Conservation (phyloP, 2,888 invertebrate species). For the Caenorhabditis sp. region DNA sequence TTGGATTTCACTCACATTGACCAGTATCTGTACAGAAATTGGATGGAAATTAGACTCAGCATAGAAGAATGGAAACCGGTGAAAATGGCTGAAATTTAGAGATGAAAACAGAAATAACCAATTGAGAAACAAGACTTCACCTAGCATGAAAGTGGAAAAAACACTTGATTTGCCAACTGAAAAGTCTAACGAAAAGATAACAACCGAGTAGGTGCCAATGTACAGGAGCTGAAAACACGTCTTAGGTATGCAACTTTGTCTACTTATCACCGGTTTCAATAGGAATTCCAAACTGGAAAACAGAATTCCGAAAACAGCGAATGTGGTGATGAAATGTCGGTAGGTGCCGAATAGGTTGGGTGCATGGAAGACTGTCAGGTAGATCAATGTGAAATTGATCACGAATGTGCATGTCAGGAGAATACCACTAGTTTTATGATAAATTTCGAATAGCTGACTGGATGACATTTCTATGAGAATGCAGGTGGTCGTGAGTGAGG, state of each 20-base stretch:
- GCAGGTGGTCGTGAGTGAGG: slow-evolving; percentile 26
- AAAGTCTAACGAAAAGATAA: slow-evolving; percentile 7
- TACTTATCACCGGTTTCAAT: slow-evolving; percentile 14
- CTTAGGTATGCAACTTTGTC: not conserved
- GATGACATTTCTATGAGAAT: slow-evolving; percentile 20
- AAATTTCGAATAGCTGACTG: slow-evolving; percentile 7
- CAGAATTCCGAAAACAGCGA: slow-evolving; percentile 30
- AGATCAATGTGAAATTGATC: slow-evolving; percentile 42
- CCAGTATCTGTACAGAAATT: slow-evolving; percentile 46
- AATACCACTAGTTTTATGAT: slow-evolving; percentile 16
- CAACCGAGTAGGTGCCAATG: slow-evolving; percentile 16
- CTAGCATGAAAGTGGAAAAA: slow-evolving; percentile 1
- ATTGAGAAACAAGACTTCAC: no score
- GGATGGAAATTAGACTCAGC: slow-evolving; percentile 20
- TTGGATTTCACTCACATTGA: slow-evolving; percentile 14
- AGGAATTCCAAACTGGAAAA: slow-evolving; percentile 29
- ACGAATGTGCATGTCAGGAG: slow-evolving; percentile 4
- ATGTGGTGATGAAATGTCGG: slow-evolving; percentile 28
- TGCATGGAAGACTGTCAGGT: slow-evolving; percentile 30
- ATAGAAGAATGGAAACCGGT: slow-evolving; percentile 34
- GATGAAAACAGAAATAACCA: no score
- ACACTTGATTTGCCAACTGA: not conserved
- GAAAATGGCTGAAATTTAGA: slow-evolving; percentile 11
- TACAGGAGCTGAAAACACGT: slow-evolving; percentile 24
- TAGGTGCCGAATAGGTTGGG: slow-evolving; percentile 40